A percentile compares a stretch with the other conserved stretches of the same genome.
Evolutionary conservation across 2,113 vertebrate genomes (phyloP).

Genomic region (Neotragus moschatus): DNA sequence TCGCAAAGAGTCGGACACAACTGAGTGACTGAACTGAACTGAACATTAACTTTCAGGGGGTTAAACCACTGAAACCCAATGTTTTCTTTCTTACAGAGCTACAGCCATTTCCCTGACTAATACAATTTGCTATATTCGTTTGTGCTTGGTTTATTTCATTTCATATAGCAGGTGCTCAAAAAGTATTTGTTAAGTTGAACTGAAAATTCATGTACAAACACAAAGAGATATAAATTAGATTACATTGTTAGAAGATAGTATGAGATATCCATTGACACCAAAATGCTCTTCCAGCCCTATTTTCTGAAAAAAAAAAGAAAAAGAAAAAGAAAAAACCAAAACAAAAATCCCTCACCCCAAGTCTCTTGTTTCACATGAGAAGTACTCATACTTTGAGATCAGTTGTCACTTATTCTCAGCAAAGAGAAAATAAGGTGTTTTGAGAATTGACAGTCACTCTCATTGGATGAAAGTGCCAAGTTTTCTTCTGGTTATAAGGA

Average conservation of each 20-base stretch:
- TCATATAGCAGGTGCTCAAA: background rate
- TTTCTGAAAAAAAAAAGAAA: background rate
- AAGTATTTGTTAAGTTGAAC: background rate
- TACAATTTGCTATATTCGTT: background rate
- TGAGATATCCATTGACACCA: background rate
- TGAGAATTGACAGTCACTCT: background rate
- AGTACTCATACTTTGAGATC: background rate
- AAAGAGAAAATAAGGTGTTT: constrained; percentile 34
- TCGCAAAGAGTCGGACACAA: no score
- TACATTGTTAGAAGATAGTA: background rate
- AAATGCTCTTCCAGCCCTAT: background rate
- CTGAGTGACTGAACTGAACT: no score
- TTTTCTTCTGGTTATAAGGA: constrained; percentile 22
- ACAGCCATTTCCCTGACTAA: background rate
- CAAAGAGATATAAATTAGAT: background rate
- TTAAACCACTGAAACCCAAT: background rate
- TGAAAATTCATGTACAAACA: background rate
- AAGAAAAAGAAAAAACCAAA: background rate
- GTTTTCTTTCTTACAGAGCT: background rate
- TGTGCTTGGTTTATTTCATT: background rate
- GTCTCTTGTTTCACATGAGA: background rate
- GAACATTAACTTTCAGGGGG: background rate
- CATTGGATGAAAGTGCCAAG: background rate
- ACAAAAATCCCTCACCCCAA: background rate
- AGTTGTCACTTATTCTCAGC: background rate